Conservation (phyloP, 2,797 vertebrate species). For the Lophotriccus pileatus region DNA sequence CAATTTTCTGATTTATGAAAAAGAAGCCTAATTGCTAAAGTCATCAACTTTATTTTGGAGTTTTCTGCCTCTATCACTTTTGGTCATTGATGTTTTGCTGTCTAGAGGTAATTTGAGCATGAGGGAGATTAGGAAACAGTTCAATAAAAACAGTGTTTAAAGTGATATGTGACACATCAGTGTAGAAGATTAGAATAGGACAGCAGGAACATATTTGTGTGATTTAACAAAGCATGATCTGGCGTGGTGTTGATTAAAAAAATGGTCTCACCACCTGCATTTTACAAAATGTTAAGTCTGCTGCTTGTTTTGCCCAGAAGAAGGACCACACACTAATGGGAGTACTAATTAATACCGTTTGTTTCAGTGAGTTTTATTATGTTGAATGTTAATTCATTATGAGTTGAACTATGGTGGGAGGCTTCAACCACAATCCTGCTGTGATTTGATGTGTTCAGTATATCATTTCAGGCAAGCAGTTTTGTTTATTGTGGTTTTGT, state of each 20-base stretch:
- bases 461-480: not conserved
- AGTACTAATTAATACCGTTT: not conserved
- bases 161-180: not conserved
- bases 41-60: not conserved
- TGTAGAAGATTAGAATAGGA: not conserved
- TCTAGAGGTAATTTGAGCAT: not conserved
- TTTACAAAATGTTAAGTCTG: not conserved
- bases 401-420: not conserved
- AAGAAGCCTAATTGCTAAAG: not conserved
- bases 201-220: not conserved
- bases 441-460: constrained; percentile 9
- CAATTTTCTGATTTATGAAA: not conserved
- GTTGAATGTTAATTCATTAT: not conserved
- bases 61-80: not conserved
- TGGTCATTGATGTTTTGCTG: not conserved
- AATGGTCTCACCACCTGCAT: not conserved
- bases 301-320: not conserved
- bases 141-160: not conserved
- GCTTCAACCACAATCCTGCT: not conserved
- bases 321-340: constrained; percentile 18
- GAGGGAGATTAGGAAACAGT: not conserved
- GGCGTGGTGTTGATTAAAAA: not conserved
- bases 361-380: constrained; percentile 1
- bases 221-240: not conserved
- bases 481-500: constrained; percentile 10